Percentiles rank a stretch among this genome's conserved stretches.
These are phyloP conservation scores for Brachylomia viminalis DNA, from an alignment of 2,888 invertebrate species.

Conservation along the genomic window DNA sequence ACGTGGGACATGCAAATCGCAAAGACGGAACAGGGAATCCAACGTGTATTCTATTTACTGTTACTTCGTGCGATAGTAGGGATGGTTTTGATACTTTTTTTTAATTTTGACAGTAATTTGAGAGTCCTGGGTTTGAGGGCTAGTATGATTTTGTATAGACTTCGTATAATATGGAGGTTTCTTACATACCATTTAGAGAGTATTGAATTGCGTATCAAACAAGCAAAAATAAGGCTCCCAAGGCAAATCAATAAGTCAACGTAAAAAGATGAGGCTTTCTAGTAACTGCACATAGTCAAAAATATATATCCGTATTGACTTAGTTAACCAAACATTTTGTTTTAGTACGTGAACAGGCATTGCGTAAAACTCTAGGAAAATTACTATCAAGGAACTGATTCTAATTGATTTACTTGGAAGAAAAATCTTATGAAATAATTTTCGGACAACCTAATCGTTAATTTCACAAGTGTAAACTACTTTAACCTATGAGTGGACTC, in stretches of 20 bases:
- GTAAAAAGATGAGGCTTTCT: not conserved
- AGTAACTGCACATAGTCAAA: not conserved
- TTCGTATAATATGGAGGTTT: too few species aligned
- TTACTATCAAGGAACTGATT: not conserved
- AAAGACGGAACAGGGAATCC: slow-evolving; percentile 85
- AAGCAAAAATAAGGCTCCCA: too few species aligned
- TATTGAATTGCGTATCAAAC: not conserved
- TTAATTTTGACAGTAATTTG: not conserved
- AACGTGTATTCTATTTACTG: slow-evolving; percentile 89
- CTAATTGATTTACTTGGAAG: not conserved
- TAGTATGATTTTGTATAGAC: too few species aligned
- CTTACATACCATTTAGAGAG: too few species aligned
- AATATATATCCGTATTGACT: not conserved
- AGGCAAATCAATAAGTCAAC: not conserved
- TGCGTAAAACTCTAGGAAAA: not conserved
- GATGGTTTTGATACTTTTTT: slow-evolving; percentile 76
- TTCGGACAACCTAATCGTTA: not conserved
- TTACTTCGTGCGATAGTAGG: slow-evolving; percentile 74
- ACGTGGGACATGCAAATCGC: slow-evolving; percentile 85
- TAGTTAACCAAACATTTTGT: not conserved
- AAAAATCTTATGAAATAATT: slow-evolving; percentile 7
- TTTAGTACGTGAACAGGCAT: not conserved
- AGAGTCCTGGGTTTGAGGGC: not conserved
- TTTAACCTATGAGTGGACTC: not conserved
- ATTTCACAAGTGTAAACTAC: not conserved